Evolutionary conservation across 2,888 invertebrate genomes (phyloP).

Genomic region (Thysanoteuthis rhombus): DNA sequence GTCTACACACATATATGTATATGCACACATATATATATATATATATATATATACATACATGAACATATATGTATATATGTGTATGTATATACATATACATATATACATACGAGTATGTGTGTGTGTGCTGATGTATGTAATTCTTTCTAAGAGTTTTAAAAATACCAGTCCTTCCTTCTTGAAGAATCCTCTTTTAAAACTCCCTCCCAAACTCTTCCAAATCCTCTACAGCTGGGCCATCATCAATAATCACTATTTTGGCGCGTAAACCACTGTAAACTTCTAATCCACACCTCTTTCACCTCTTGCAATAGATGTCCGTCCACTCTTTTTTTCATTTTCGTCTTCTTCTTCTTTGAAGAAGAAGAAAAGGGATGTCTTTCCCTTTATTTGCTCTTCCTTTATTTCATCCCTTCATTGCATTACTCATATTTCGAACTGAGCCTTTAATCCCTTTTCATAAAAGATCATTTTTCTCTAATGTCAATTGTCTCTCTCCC

Average conservation of each 20-base stretch:
- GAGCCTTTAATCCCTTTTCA: too few species aligned
- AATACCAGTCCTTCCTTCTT: background rate
- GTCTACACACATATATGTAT: background rate
- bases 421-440: background rate
- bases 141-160: background rate
- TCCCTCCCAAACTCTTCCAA: background rate
- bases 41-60: background rate
- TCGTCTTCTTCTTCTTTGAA: background rate
- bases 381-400: background rate
- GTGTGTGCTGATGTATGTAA: background rate
- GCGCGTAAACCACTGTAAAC: background rate
- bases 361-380: background rate
- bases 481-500: background rate
- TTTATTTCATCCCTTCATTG: background rate
- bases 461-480: background rate
- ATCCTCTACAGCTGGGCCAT: background rate
- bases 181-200: background rate
- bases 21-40: background rate
- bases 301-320: background rate
- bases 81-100: background rate
- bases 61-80: background rate
- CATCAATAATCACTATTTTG: background rate
- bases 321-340: background rate
- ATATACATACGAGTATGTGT: background rate
- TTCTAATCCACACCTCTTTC: background rate